These are phyloP conservation scores for Pluvialis apricaria DNA, from an alignment of 2,113 vertebrate species.

Conservation along the genomic window DNA sequence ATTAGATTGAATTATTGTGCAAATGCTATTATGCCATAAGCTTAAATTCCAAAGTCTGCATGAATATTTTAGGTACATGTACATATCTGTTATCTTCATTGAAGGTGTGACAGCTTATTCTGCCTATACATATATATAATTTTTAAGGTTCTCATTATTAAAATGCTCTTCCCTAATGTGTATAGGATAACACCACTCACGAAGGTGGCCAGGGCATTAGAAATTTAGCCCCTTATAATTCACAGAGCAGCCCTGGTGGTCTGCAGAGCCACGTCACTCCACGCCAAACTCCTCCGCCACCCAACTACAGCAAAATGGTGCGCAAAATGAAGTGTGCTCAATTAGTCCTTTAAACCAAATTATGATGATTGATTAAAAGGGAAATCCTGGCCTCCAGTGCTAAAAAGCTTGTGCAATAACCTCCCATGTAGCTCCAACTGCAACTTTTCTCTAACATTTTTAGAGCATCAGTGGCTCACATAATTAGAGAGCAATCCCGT, in stretches of 20 bases:
- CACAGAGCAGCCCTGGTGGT: background rate
- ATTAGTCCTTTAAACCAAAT: conserved; percentile 12
- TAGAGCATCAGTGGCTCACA: conserved; percentile 48
- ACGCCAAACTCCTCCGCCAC: background rate
- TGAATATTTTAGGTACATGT: conserved; percentile 54
- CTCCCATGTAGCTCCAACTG: background rate
- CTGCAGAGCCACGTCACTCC: background rate
- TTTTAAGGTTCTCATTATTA: conserved; percentile 17
- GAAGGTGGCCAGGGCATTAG: background rate
- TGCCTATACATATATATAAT: background rate
- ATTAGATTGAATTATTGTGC: conserved; percentile 75
- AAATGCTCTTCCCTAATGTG: background rate
- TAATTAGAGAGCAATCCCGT: conserved; percentile 68
- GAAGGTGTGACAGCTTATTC: conserved; percentile 47
- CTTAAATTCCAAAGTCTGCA: conserved; percentile 62
- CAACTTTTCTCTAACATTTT: conserved; percentile 31
- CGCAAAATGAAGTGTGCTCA: background rate
- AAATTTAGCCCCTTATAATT: background rate
- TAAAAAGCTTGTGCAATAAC: background rate
- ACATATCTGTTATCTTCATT: conserved; percentile 61
- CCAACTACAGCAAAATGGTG: background rate
- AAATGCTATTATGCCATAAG: conserved; percentile 50
- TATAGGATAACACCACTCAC: background rate
- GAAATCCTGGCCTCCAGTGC: conserved; percentile 18
- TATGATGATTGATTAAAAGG: conserved; percentile 32